These are phyloP conservation scores for Apodemia duryi DNA, from an alignment of 2,888 invertebrate genomes.

Conservation along the genomic window DNA sequence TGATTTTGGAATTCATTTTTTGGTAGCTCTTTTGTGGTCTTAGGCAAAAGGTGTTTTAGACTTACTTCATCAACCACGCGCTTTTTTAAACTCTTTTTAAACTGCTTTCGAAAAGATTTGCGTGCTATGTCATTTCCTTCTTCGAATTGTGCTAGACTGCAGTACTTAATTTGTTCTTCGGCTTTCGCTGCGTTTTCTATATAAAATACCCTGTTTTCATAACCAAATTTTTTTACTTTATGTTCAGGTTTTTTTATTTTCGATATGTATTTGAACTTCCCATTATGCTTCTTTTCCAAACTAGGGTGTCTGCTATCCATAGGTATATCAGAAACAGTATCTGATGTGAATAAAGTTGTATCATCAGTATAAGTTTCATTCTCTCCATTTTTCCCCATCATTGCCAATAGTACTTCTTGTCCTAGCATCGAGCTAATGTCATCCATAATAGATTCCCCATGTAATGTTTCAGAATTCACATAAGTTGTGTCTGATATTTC, in stretches of 20 bases:
- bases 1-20: constrained; percentile 40
- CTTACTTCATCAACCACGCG: constrained; percentile 49
- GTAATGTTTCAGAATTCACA: constrained; percentile 84
- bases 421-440: constrained; percentile 87
- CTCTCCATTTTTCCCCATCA: constrained; percentile 81
- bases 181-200: constrained; percentile 68
- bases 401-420: constrained; percentile 83
- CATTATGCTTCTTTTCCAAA: constrained; percentile 78
- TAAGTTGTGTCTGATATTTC: constrained; percentile 87
- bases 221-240: constrained; percentile 81
- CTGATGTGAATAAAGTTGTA: constrained; percentile 82
- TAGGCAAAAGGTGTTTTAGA: constrained; percentile 54
- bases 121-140: constrained; percentile 91
- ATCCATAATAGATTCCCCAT: constrained; percentile 88
- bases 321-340: constrained; percentile 71
- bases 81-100: constrained; percentile 68
- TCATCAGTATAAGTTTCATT: constrained; percentile 86
- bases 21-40: constrained; percentile 50
- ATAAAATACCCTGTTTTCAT: constrained; percentile 85
- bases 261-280: constrained; percentile 77
- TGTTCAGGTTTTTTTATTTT: constrained; percentile 67
- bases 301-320: constrained; percentile 76
- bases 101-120: constrained; percentile 83
- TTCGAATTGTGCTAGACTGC: constrained; percentile 89
- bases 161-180: constrained; percentile 83